A percentile compares a stretch with the other conserved stretches of the same genome.
phyloP scores from a whole-genome alignment of 2,888 invertebrate species.

The Drosophila mercatorum region DNA sequence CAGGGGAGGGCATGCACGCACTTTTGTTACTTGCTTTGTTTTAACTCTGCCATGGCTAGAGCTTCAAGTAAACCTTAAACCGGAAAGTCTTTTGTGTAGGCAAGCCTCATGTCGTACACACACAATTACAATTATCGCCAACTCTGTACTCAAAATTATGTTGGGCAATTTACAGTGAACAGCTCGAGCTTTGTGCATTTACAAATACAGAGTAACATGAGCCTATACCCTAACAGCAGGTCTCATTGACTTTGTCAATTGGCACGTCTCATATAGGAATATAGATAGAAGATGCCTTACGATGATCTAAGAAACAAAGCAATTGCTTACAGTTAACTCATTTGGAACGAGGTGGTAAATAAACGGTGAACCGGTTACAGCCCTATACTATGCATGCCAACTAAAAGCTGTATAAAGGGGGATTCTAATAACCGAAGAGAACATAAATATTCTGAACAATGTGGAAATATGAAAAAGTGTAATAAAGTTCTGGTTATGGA shows the following conservation, averaged over 20 bases:
- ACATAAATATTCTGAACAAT: background rate
- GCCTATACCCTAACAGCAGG: slow-evolving; percentile 2
- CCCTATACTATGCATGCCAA: background rate
- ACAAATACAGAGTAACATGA: slow-evolving; percentile 10
- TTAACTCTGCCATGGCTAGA: slow-evolving; percentile 9
- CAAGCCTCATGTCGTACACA: slow-evolving; percentile 16
- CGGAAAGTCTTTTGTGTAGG: slow-evolving; percentile 39
- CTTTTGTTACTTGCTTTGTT: slow-evolving; percentile 8
- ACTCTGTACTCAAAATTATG: slow-evolving; percentile 33
- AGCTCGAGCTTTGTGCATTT: slow-evolving; percentile 19
- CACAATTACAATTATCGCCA: slow-evolving; percentile 26
- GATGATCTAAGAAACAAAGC: background rate
- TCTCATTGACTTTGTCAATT: background rate
- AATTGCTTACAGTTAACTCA: background rate
- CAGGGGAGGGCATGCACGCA: slow-evolving; percentile 30
- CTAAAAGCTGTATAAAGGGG: background rate
- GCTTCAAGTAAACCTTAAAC: slow-evolving; percentile 23
- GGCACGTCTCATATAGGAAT: background rate
- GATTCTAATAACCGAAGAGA: background rate
- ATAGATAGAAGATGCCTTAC: background rate
- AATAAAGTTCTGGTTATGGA: background rate
- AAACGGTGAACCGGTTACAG: background rate
- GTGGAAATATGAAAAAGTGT: background rate
- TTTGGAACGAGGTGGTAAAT: background rate
- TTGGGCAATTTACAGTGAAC: slow-evolving; percentile 34